phyloP scores from a whole-genome alignment of 2,797 vertebrate species.

The Vipera latastei region DNA sequence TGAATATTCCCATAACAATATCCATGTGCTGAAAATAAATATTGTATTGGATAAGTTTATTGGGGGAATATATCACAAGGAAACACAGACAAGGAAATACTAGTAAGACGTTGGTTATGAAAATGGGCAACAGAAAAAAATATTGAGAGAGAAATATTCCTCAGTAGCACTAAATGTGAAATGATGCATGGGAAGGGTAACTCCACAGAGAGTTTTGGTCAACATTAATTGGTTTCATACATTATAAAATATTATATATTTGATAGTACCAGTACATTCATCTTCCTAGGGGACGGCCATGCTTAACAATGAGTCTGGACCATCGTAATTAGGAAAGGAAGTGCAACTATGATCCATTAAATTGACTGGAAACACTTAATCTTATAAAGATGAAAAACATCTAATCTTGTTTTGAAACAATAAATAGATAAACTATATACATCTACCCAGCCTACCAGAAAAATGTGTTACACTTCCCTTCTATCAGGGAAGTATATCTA shows the following conservation, averaged over 20 bases:
- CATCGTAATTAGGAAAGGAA: background rate
- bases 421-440: background rate
- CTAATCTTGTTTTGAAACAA: background rate
- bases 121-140: background rate
- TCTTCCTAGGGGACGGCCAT: background rate
- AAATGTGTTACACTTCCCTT: background rate
- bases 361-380: background rate
- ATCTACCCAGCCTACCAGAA: background rate
- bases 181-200: background rate
- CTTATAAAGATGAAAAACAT: background rate
- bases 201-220: background rate
- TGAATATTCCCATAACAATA: background rate
- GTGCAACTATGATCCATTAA: background rate
- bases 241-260: background rate
- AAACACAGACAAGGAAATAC: background rate
- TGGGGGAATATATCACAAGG: background rate
- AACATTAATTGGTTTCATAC: background rate
- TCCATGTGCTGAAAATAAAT: rapidly evolving
- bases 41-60: background rate
- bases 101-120: background rate
- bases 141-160: background rate
- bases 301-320: background rate
- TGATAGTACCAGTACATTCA: background rate
- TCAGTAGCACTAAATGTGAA: background rate
- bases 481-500: background rate